A percentile compares a stretch with the other conserved stretches of the same genome.
Conservation (phyloP, 2,797 vertebrate genomes). For the Emydoidea blandingii region DNA sequence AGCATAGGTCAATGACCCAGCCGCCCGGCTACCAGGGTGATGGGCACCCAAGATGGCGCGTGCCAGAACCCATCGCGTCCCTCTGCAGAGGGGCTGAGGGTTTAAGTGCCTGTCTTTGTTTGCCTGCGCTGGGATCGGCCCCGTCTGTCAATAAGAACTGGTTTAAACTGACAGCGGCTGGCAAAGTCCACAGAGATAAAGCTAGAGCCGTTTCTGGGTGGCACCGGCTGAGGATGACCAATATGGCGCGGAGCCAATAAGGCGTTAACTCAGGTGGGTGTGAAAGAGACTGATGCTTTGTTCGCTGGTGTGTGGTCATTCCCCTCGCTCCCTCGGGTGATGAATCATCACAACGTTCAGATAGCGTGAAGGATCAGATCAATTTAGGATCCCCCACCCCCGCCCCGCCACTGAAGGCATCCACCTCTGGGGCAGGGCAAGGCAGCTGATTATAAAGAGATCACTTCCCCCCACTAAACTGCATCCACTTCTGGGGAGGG, state of each 20-base stretch:
- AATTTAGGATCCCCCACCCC: not conserved
- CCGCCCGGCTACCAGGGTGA: not conserved
- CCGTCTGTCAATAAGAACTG: not conserved
- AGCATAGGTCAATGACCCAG: not conserved
- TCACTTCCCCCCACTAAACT: not conserved
- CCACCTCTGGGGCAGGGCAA: not conserved
- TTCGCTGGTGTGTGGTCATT: not conserved
- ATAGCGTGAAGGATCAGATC: not conserved
- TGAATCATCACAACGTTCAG: not conserved
- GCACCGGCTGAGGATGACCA: not conserved
- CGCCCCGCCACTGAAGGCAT: too few relatives aligned
- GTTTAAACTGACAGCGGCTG: not conserved
- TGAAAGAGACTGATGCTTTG: not conserved
- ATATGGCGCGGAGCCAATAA: not conserved
- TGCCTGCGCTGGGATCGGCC: not conserved
- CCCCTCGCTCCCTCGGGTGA: not conserved
- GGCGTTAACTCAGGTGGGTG: not conserved
- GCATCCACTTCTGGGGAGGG: not conserved
- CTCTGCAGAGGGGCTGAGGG: not conserved
- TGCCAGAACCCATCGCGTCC: not conserved
- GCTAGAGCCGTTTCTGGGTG: not conserved
- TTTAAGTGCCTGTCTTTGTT: not conserved
- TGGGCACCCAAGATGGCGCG: not conserved
- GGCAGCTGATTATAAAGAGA: not conserved
- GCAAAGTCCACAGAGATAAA: not conserved